phyloP scores from a whole-genome alignment of 2,888 invertebrate genomes.

The Drosophila tanythrix region DNA sequence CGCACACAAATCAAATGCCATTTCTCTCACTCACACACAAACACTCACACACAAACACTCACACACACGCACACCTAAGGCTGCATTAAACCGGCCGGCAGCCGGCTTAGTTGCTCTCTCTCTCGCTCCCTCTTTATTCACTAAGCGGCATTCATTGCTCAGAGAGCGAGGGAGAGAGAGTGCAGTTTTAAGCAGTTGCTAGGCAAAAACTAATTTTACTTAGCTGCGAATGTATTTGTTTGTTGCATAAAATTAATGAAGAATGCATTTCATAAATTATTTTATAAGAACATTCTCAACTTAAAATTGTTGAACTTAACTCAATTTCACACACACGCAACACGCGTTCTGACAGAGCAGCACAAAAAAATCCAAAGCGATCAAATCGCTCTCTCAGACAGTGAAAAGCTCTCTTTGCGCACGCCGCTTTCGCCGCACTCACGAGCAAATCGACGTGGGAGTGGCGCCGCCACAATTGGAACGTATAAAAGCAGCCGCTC shows the following conservation, averaged over 20 bases:
- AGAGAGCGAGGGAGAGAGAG: constrained; percentile 3
- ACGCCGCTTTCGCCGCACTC: constrained; percentile 16
- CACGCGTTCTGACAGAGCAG: constrained; percentile 1
- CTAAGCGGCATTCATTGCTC: constrained; percentile 11
- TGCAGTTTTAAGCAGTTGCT: constrained; percentile 6
- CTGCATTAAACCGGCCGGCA: constrained; percentile 32
- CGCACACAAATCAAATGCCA: constrained; percentile 8
- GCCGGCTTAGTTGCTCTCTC: constrained; percentile 44
- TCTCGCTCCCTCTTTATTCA: neutral
- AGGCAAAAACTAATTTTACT: neutral
- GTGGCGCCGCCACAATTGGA: constrained; percentile 54
- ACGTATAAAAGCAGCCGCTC: constrained; percentile 54
- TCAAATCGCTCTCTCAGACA: constrained; percentile 5
- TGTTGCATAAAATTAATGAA: too few relatives aligned
- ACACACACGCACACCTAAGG: neutral
- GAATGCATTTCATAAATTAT: neutral
- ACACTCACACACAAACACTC: constrained; percentile 2
- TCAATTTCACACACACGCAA: neutral
- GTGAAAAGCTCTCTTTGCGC: constrained; percentile 22
- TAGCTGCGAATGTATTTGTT: neutral
- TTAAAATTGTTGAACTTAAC: neutral
- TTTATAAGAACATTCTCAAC: neutral
- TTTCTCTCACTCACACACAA: constrained; percentile 19
- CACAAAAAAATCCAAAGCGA: constrained; percentile 7
- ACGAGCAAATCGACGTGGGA: constrained; percentile 42